Base-by-base conservation (phyloP, 2,797 vertebrate species). In the Epinephelus malabaricus region DNA sequence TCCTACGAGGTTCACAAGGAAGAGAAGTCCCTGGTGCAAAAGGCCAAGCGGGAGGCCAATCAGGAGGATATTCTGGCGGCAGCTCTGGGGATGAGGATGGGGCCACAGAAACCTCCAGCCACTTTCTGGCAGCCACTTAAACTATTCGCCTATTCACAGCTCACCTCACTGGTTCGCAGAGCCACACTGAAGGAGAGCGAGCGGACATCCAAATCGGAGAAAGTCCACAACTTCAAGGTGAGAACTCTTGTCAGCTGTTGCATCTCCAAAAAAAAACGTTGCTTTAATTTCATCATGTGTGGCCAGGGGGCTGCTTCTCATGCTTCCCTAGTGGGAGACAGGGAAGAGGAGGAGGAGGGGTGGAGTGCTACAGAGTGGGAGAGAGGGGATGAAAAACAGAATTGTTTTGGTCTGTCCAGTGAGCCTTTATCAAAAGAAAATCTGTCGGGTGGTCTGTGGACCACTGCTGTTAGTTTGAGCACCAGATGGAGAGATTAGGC, bases 201-300 rank as follows among this genome's bases (percentile, higher is more conserved):
- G 46, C 95, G 96, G 65, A 91, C 96, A 55, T 95, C 97, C 58
- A 97, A 95, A 94, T 97, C 98, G 49, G 97, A 99, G 91, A 99
- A 99, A 96, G 95, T 97, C 91, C 98, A 99, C 95, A 99, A 98
- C 96, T 99, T 99, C 90, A 99, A 99, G 98, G 98, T 99, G 96
- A 97, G 97, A 61, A 56, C 46, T 64, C 56, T 46, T 58, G 34
- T 77, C 38, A 59, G 68, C 61, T 65, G 69, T 53, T 73, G 67
- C 53, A 25, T 53, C 40, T 80, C 17, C 18, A 7, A 46, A 61
- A 30, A 30, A 30, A 30, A 30, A 63, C n/a, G 2, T 51, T 68
- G 59, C 49, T 64, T 76, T 88, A 69, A 71, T 83, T 79, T 90
- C 85, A 82, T 82, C 84, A 80, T 85, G 82, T 90, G 79, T 89